Evolutionary conservation across 2,797 vertebrate species (phyloP), one percentile per base, ranked within the genome.

Genomic region (Dicrostonyx torquatus): DNA sequence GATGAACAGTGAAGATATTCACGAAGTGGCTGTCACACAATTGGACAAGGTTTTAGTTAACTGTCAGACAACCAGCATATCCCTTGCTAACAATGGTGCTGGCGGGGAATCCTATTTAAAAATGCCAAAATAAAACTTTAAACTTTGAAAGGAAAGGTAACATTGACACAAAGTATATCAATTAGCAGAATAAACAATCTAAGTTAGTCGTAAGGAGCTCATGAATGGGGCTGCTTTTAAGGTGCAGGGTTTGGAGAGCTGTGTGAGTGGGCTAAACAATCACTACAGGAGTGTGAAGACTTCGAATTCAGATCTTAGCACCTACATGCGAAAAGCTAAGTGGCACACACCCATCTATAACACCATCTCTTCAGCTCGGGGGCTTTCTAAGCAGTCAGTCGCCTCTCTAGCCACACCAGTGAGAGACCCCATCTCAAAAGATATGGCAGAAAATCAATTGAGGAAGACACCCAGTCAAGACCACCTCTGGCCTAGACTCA

Each of bases 141-240:
- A 93, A 93, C 0, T 95, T 72, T 89, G 8, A 92, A 60, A 91
- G 77, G 14, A 91, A 84, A 87, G 79, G 31, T 40, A 93, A 73
- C 88, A 75, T 55, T 72, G n/a, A 24, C 70, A 93, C 22, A 87
- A 92, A 95, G 66, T 93, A 20, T 17, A 66, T 13, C 26, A 31
- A 45, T 43, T 72, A 43, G 75, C 58, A 91, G n/a, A 68, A 37
- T 77, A 87, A 93, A 94, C 6, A 66, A 94, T 84, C 58, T 53
- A 79, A 92, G 22, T 29, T 79, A 84, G 66, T 29, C 68, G 10
- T 66, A 29, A 89, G 66, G 22, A 87, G 70, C 43, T 85, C 20
- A 34, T 43, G n/a, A 91, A 68, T n/a, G 87, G 15, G 8, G 84
- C 29, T 83, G 66, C 48, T 24, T 45, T 48, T 64, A 64, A 60